Evolutionary conservation across 1,140 invertebrate species (phyloP), one percentile per base, ranked within the genome.

Genomic region (Euura saliciscinereae): DNA sequence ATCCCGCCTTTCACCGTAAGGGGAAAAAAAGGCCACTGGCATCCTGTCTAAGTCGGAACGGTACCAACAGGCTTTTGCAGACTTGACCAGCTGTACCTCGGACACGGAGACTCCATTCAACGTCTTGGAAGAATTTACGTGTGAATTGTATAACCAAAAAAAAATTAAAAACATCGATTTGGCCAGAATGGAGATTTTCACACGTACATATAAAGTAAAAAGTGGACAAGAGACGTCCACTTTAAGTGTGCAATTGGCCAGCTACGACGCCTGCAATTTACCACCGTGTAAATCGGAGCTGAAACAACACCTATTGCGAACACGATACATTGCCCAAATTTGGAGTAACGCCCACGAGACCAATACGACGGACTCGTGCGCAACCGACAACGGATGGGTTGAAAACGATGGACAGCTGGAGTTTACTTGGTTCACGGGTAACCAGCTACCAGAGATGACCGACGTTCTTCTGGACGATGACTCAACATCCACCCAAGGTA

Each of bases 251-350:
- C 73, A 75, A 11, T 69, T 78, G 8, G 66, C 74, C 43, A 75
- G 74, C 42, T 76, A 72, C 64, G 78, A 78, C 45, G 74, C 78
- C n/a, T 78, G 74, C 11, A 76, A 71, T 71, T 75, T 76, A 45
- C 74, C 76, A 74, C 73, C 76, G n/a, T 77, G 78, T 44, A 65
- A 71, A 11, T 42, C 65, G 2, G 78, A 75, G 59, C 71, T 78
- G 8, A 11, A 45, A 7, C 73, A 78, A 69, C 72, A 78, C 43
- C 69, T 78, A 42, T 64, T 45, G 59, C 71, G 74, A 45, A 65
- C 73, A 13, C 66, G 71, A 68, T 77, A 70, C 59, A 78, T 77
- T 43, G 71, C 68, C 51, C 46, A 75, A 44, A 65, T 73, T 13
- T 77, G 76, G 77, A 70, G 51, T 44, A 65, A 74, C 45, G 69